A percentile compares a stretch with the other conserved stretches of the same genome.
These are phyloP conservation scores for Agrotis exclamationis DNA, from an alignment of 2,888 invertebrate genomes.

Conservation along the genomic window DNA sequence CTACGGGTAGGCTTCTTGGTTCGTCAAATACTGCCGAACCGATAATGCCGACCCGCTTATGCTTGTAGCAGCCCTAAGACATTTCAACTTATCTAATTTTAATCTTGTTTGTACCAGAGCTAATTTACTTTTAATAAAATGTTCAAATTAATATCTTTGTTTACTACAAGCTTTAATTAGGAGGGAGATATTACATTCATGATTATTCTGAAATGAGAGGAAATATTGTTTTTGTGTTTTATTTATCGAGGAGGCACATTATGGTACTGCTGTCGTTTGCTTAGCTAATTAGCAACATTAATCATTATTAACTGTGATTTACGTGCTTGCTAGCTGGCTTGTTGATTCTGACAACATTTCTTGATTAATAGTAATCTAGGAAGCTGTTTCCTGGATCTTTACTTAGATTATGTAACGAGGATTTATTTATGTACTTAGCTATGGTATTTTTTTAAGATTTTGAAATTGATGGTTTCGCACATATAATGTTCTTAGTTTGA, in stretches of 20 bases:
- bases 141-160: constrained; percentile 13
- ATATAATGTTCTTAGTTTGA: too few relatives aligned
- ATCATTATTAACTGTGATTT: background rate
- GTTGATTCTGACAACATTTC: too few relatives aligned
- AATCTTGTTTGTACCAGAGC: constrained; percentile 15
- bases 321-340: too few relatives aligned
- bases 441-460: too few relatives aligned
- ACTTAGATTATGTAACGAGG: too few relatives aligned
- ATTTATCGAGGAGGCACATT: background rate
- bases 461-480: too few relatives aligned
- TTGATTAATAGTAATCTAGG: too few relatives aligned
- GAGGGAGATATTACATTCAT: background rate
- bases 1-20: too few relatives aligned
- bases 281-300: background rate
- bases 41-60: too few relatives aligned
- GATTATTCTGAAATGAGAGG: background rate
- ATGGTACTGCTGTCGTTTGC: background rate
- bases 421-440: too few relatives aligned
- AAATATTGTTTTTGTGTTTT: background rate
- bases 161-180: constrained; percentile 23
- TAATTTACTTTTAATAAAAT: constrained; percentile 51
- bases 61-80: constrained; percentile 10
- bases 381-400: too few relatives aligned
- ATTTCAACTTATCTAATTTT: constrained; percentile 62
- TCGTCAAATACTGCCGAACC: too few relatives aligned